A percentile compares a stretch with the other conserved stretches of the same genome.
Conservation (phyloP, 2,888 invertebrate species). For the Caenorhabditis sinica region DNA sequence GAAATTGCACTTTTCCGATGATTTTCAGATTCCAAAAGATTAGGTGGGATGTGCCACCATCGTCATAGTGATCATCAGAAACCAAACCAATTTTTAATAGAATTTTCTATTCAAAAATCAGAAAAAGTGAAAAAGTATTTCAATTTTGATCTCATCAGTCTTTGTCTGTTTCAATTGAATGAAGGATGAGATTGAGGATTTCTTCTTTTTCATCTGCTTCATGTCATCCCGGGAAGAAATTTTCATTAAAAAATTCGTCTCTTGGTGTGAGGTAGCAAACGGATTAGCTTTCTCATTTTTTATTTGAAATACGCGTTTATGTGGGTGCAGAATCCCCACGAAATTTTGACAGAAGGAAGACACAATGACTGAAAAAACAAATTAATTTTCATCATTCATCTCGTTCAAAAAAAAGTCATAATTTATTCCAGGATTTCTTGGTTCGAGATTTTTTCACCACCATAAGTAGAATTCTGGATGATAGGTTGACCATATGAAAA, state of each 20-base stretch:
- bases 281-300: constrained; percentile 35
- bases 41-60: constrained; percentile 13
- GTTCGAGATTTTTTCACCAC: not conserved
- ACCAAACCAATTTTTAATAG: not conserved
- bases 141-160: constrained; percentile 29
- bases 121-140: constrained; percentile 1
- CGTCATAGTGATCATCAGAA: constrained; percentile 30
- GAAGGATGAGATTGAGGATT: constrained; percentile 17
- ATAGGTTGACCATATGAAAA: not conserved
- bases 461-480: not conserved
- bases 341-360: not conserved
- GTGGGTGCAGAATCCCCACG: constrained; percentile 41
- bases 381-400: not conserved
- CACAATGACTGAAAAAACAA: not conserved
- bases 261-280: constrained; percentile 19
- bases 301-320: constrained; percentile 1
- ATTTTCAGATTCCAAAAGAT: constrained; percentile 16
- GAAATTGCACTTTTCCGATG: not conserved
- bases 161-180: constrained; percentile 23
- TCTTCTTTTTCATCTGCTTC: not conserved
- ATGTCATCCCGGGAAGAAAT: constrained; percentile 16
- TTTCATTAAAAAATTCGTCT: constrained; percentile 40
- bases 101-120: constrained; percentile 8
- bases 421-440: not conserved
- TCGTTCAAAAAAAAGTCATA: not conserved